Percentiles rank a stretch among this genome's conserved stretches.
Evolutionary conservation across 1,140 invertebrate species (phyloP).

Genomic region (Cyclargus thomasi): DNA sequence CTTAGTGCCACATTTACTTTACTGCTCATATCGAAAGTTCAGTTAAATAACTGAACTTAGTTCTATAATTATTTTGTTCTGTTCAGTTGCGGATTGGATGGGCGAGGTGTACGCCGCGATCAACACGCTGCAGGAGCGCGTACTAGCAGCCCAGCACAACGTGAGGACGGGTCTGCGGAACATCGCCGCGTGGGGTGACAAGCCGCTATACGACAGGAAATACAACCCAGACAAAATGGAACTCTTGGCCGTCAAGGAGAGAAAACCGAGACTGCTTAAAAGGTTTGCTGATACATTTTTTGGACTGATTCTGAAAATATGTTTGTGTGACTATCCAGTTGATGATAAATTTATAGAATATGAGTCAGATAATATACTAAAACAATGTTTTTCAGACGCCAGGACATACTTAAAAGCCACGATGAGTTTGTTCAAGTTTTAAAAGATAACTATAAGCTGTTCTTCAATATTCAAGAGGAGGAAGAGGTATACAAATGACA

Average conservation of each 20-base stretch:
- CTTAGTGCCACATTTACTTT: too few relatives aligned
- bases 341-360: too few relatives aligned
- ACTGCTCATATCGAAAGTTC: too few relatives aligned
- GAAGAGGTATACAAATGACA: slow-evolving; percentile 47
- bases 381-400: slow-evolving; percentile 45
- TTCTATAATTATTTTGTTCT: neutral
- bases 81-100: slow-evolving; percentile 65
- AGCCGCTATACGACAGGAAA: slow-evolving; percentile 79
- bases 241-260: slow-evolving; percentile 60
- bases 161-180: slow-evolving; percentile 76
- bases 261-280: slow-evolving; percentile 40
- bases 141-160: slow-evolving; percentile 80
- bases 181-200: slow-evolving; percentile 81
- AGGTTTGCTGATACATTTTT: neutral
- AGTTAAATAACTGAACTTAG: neutral
- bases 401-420: slow-evolving; percentile 49
- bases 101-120: slow-evolving; percentile 67
- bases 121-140: slow-evolving; percentile 77
- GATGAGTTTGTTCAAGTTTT: slow-evolving; percentile 50
- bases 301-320: too few relatives aligned
- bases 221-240: slow-evolving; percentile 58
- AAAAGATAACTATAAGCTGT: slow-evolving; percentile 55
- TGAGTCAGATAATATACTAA: too few relatives aligned
- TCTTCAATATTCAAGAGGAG: slow-evolving; percentile 64
- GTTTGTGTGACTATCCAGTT: too few relatives aligned